phyloP scores from a whole-genome alignment of 2,888 invertebrate genomes.

The Calliscelio sp. region DNA sequence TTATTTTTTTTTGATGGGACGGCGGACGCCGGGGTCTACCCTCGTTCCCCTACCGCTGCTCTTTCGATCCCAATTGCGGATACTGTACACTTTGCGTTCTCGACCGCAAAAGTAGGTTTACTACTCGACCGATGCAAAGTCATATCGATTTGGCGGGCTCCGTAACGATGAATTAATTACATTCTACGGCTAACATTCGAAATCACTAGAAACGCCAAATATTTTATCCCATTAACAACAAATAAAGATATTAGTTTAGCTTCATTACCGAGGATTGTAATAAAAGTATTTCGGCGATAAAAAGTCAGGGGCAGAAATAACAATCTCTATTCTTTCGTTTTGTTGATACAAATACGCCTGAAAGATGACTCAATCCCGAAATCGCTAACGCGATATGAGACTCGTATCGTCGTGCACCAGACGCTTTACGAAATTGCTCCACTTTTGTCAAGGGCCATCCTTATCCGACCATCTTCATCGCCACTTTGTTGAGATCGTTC shows the following conservation, averaged over 20 bases:
- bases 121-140: constrained; percentile 51
- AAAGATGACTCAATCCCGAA: constrained; percentile 55
- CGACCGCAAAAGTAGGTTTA: constrained; percentile 56
- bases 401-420: constrained; percentile 54
- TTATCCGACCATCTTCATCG: constrained; percentile 62
- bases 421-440: constrained; percentile 68
- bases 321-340: constrained; percentile 50
- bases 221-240: constrained; percentile 5
- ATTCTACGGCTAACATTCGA: no score
- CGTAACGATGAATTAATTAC: no score
- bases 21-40: no score
- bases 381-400: constrained; percentile 60
- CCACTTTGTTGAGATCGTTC: constrained; percentile 67
- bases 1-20: no score
- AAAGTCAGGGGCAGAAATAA: constrained; percentile 44
- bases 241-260: not conserved
- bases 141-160: constrained; percentile 48
- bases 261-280: no score
- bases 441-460: constrained; percentile 70
- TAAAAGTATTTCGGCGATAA: constrained; percentile 35
- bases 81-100: constrained; percentile 43
- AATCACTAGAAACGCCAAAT: constrained; percentile 27
- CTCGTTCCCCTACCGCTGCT: not conserved
- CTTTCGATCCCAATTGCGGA: constrained; percentile 15
- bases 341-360: constrained; percentile 24